Base-by-base conservation (phyloP, 2,888 invertebrate species). In the Himalopsyche japonica region DNA sequence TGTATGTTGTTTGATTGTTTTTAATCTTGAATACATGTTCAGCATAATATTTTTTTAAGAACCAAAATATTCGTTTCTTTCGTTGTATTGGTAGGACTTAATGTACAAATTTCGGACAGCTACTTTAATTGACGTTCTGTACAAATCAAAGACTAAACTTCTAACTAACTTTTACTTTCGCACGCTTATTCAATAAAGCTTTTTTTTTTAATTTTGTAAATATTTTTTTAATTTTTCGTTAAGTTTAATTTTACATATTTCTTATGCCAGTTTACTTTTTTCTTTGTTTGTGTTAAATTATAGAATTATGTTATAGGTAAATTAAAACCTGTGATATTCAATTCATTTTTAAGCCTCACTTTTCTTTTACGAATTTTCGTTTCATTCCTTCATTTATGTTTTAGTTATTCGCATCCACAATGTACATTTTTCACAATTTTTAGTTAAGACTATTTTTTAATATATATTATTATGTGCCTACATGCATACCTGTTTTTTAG, bases 401-500 rank as follows among this genome's bases (percentile, higher is more conserved):
- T 84, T 82, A 84, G 84, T 84, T 82, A 70, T 76, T 84, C 79
- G 43, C 80, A 77, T 81, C 70, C 78, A 84, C 84, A 82, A 82
- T 84, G 84, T 84, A 84, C 76, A 84, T 84, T 84, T 82, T 48
- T 83, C 47, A 77, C 79, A 47, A 79, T 84, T 76, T 77, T 82
- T 48, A 84, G 80, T 79, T 79, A 70, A 82, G 84, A 32, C 77
- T 82, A 81, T 64, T 76, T 32, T 34, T 12, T 76, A 70, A 70
- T 84, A 82, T 84, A 84, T 79, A 80, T 78, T 82, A 80, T 79
- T 83, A 80, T 84, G 86, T 87, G 87, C 87, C 86, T 87, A 87
- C 87, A 85, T 70, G 84, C 70, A 85, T 87, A 87, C 87, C 87
- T 87, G 87, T 86, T 70, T 82, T 82, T 81, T 76, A 34, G 84